phyloP scores from a whole-genome alignment of 1,140 invertebrate genomes.

The Apis dorsata region DNA sequence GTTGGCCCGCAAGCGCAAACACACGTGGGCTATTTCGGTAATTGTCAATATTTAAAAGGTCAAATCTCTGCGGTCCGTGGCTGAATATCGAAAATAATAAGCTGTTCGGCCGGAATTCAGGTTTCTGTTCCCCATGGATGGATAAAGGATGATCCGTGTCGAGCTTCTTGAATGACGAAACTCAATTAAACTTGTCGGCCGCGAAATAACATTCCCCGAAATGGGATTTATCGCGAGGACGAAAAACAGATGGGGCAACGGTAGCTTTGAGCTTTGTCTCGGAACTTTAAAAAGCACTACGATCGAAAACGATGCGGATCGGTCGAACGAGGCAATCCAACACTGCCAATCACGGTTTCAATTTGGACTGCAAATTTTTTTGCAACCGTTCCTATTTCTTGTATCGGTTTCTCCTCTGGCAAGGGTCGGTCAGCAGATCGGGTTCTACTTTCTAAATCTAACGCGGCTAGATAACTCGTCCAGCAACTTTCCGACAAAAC shows the following conservation, averaged over 20 bases:
- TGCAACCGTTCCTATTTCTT: slow-evolving; percentile 45
- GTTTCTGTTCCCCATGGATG: background rate
- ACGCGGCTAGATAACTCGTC: slow-evolving; percentile 19
- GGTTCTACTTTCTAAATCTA: slow-evolving; percentile 61
- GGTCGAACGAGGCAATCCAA: background rate
- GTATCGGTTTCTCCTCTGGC: slow-evolving; percentile 54
- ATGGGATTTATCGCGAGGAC: slow-evolving; percentile 19
- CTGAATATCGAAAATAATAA: slow-evolving; percentile 44
- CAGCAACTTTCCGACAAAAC: slow-evolving; percentile 34
- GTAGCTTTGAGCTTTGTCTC: background rate
- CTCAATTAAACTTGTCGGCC: slow-evolving; percentile 28
- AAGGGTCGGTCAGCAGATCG: slow-evolving; percentile 44
- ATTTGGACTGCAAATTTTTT: slow-evolving; percentile 41
- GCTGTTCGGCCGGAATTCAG: background rate
- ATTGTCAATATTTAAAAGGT: slow-evolving; percentile 44
- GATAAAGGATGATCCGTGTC: background rate
- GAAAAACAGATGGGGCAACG: slow-evolving; percentile 18
- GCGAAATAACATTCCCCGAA: slow-evolving; percentile 4
- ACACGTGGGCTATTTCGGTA: slow-evolving; percentile 21
- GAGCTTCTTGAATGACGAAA: slow-evolving; percentile 20
- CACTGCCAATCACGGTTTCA: slow-evolving; percentile 29
- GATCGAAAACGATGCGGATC: background rate
- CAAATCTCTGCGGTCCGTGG: background rate
- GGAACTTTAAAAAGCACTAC: background rate
- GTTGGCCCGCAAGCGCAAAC: background rate